A percentile compares a stretch with the other conserved stretches of the same genome.
Conservation (phyloP, 2,888 invertebrate genomes). For the Agriopis leucophaearia region DNA sequence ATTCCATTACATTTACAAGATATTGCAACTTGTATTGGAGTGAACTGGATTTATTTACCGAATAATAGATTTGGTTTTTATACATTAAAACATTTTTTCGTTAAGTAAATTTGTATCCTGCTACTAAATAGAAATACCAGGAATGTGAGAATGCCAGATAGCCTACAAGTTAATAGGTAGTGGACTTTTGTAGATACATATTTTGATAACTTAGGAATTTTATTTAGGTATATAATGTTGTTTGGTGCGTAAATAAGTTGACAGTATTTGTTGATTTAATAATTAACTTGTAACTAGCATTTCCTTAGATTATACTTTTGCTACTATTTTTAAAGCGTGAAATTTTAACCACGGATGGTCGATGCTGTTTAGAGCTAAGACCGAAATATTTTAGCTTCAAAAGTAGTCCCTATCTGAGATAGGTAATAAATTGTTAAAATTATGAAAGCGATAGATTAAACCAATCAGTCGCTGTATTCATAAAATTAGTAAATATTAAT, state of each 20-base stretch:
- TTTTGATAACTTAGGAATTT: slow-evolving; percentile 28
- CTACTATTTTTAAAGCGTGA: slow-evolving; percentile 35
- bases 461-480: slow-evolving; percentile 56
- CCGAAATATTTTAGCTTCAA: slow-evolving; percentile 44
- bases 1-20: slow-evolving; percentile 17
- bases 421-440: slow-evolving; percentile 51
- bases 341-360: slow-evolving; percentile 33
- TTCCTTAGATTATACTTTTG: slow-evolving; percentile 41
- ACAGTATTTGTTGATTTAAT: slow-evolving; percentile 47
- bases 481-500: slow-evolving; percentile 55
- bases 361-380: slow-evolving; percentile 48
- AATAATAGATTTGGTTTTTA: not conserved
- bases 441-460: slow-evolving; percentile 51
- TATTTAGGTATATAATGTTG: slow-evolving; percentile 33
- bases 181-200: slow-evolving; percentile 41
- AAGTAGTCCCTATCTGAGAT: slow-evolving; percentile 50
- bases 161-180: slow-evolving; percentile 31
- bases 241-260: slow-evolving; percentile 41
- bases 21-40: not conserved
- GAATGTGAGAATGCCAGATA: slow-evolving; percentile 15
- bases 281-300: slow-evolving; percentile 39
- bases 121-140: slow-evolving; percentile 7
- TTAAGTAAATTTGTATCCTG: not conserved
- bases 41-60: not conserved
- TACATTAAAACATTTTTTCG: not conserved